Base-by-base conservation (phyloP, 1,140 invertebrate species). In the Brachystomella parvula region DNA sequence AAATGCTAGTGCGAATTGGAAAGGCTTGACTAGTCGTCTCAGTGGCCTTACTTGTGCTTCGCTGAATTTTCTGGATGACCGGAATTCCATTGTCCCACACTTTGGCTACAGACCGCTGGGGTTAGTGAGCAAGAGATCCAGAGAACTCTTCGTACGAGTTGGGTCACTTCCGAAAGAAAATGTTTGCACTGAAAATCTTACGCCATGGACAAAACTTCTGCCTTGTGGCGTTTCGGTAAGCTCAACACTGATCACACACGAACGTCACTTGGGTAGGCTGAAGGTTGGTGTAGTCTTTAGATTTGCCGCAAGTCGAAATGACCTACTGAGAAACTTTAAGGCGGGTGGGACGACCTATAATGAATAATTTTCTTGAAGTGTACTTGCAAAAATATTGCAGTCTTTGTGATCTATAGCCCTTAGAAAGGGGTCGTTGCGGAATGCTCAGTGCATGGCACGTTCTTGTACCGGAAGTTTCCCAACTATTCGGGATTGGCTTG, bases 151-250 rank as follows among this genome's bases (percentile, higher is more conserved):
- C 71, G 77, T 91, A 47, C 81, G 90, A 70, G 97, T 97, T 82
- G 86, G 94, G 1, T 86, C 89, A 47, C 78, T 99, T 64, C 93
- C 96, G 0, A 82, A 89, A 67, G 96, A 99, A 84, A 91, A 94
- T 75, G 92, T 97, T 9, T 99, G 96, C 76, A 98, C 96, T 24
- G 95, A 98, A 82, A 99, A 99, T 82, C 81, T 99, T 71, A 98
- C 96, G 32, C 96, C 96, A 2, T 98, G 94, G 87, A 96, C 95
- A 75, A 98, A 98, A 78, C 79, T 98, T 1, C 76, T 98, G 33
- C 96, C 96, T 1, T 98, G 96, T 81, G 86, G 89, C 76, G 87
- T 88, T 47, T 88, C 85, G 78, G 83, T 86, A 77, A 66, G 35
- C n/a, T n/a, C n/a, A n/a, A n/a, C n/a, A n/a, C 53, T 39, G 32